These are phyloP conservation scores for Suncus etruscus DNA, from an alignment of 2,113 vertebrate genomes.

Conservation along the genomic window DNA sequence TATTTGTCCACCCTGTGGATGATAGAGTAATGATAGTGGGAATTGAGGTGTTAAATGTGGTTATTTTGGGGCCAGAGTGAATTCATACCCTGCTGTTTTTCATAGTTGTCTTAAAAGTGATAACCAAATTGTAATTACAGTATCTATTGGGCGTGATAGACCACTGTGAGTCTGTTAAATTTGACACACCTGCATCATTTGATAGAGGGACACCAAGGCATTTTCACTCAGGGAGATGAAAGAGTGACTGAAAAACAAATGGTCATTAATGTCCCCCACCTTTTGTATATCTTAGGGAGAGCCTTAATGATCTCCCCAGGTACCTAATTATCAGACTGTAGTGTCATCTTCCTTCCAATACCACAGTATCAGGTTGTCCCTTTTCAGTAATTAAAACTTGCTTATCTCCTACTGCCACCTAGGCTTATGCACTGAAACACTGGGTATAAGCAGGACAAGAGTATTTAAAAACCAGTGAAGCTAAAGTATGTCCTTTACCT, in stretches of 20 bases:
- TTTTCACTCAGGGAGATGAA: conserved; percentile 15
- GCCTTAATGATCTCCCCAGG: not conserved
- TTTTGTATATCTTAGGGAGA: not conserved
- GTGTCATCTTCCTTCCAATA: not conserved
- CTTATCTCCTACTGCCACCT: not conserved
- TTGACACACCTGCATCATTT: not conserved
- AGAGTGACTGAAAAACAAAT: not conserved
- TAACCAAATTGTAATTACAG: not conserved
- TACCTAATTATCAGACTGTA: not conserved
- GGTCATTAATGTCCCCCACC: not conserved
- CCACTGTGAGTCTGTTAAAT: not conserved
- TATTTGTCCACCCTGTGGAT: not conserved
- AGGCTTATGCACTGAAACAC: not conserved
- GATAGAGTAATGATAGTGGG: not conserved
- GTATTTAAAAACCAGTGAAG: not conserved
- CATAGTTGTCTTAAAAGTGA: not conserved
- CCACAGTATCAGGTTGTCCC: not conserved
- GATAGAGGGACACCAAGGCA: not conserved
- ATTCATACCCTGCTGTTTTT: not conserved
- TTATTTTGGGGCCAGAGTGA: not conserved
- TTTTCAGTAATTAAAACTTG: not conserved
- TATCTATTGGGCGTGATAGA: not conserved
- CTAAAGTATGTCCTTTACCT: not conserved
- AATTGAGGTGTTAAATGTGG: not conserved
- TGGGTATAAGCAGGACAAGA: not conserved